Conservation (phyloP, 1,140 invertebrate genomes). For the Phymastichus coffea region DNA sequence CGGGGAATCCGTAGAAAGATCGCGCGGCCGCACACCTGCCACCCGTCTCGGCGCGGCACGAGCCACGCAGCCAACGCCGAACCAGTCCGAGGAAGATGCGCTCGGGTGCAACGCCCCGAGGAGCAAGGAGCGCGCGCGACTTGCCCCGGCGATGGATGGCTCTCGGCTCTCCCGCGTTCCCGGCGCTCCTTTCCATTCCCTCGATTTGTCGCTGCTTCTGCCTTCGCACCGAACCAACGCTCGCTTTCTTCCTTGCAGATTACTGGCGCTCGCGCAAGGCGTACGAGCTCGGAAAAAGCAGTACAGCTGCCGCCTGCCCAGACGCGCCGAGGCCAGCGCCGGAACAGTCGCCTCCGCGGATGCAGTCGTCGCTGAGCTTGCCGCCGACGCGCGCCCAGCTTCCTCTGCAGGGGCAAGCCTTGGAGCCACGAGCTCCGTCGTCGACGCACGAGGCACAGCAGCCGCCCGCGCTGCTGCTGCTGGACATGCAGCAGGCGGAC, state of each 20-base stretch:
- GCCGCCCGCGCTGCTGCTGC: slow-evolving; percentile 3
- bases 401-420: not conserved
- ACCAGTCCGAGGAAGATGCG: slow-evolving; percentile 23
- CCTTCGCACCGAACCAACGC: not conserved
- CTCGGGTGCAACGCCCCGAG: not conserved
- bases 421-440: not conserved
- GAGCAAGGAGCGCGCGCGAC: not conserved
- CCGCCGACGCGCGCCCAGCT: slow-evolving; percentile 23
- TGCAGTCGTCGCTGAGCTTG: slow-evolving; percentile 25
- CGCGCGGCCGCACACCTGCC: slow-evolving; percentile 28
- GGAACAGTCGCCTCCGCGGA: slow-evolving; percentile 22
- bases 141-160: too few species aligned
- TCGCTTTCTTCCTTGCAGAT: slow-evolving; percentile 45
- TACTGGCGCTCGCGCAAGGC: slow-evolving; percentile 49
- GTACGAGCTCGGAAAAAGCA: slow-evolving; percentile 44
- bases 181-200: too few species aligned
- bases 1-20: slow-evolving; percentile 17
- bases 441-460: slow-evolving; percentile 1
- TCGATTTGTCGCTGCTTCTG: too few species aligned
- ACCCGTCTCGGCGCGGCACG: slow-evolving; percentile 7
- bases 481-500: too few species aligned
- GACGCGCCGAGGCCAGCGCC: slow-evolving; percentile 36
- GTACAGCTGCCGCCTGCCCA: slow-evolving; percentile 24
- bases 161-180: too few species aligned
- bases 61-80: too few species aligned